phyloP scores from a whole-genome alignment of 2,888 invertebrate species.

The Leptinotarsa haldemani region DNA sequence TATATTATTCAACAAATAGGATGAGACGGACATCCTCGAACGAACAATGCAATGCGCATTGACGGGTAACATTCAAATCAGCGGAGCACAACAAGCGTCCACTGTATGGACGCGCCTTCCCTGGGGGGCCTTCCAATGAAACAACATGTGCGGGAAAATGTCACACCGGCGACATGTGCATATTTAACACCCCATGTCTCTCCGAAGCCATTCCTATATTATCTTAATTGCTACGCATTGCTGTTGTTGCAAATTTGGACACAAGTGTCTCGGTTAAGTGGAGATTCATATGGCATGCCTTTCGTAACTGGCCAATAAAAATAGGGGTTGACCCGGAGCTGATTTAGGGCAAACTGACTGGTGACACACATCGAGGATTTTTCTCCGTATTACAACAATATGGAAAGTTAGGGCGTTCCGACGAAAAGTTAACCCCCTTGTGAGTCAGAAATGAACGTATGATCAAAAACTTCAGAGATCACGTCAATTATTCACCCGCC shows the following conservation, averaged over 20 bases:
- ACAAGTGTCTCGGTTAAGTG: conserved; percentile 17
- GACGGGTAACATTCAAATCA: conserved; percentile 58
- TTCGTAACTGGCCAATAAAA: background rate
- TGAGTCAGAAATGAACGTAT: too few relatives aligned
- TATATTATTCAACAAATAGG: conserved; percentile 21
- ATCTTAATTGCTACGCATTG: conserved; percentile 53
- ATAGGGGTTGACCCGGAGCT: background rate
- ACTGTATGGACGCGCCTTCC: conserved; percentile 44
- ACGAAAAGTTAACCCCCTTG: too few relatives aligned
- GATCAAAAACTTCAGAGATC: too few relatives aligned
- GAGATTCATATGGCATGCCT: conserved; percentile 3
- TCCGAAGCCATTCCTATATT: conserved; percentile 52
- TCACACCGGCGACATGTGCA: conserved; percentile 53
- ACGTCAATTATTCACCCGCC: too few relatives aligned
- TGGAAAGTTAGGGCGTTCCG: too few relatives aligned
- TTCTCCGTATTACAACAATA: too few relatives aligned
- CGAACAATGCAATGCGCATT: conserved; percentile 51
- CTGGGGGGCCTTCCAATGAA: conserved; percentile 53
- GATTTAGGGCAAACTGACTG: too few relatives aligned
- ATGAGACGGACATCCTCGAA: conserved; percentile 28
- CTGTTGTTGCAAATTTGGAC: conserved; percentile 42
- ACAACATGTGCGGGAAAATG: conserved; percentile 58
- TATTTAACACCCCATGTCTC: conserved; percentile 58
- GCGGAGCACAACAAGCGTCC: conserved; percentile 49
- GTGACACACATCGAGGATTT: too few relatives aligned